These are phyloP conservation scores for Colletes latitarsis DNA, from an alignment of 1,140 invertebrate species.

Conservation along the genomic window DNA sequence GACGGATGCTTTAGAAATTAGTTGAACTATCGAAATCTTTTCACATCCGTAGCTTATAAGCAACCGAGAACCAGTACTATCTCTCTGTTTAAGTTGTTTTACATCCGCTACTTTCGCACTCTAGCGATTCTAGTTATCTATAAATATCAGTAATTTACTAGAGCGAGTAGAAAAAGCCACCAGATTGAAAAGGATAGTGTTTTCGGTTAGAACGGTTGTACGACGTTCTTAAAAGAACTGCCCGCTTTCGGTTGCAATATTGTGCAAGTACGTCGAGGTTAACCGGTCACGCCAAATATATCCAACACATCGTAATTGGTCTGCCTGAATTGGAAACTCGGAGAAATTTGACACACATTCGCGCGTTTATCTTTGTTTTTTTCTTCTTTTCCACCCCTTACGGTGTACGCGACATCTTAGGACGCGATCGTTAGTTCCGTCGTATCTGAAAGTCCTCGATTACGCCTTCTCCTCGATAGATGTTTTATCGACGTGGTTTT, in stretches of 20 bases:
- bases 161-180: no score
- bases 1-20: no score
- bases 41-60: no score
- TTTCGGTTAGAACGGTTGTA: not conserved
- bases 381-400: not conserved
- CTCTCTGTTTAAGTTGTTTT: no score
- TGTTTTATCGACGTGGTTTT: not conserved
- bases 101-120: no score
- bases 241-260: slow-evolving; percentile 28
- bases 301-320: slow-evolving; percentile 40
- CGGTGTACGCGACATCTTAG: not conserved
- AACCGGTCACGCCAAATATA: slow-evolving; percentile 57
- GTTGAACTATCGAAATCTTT: no score
- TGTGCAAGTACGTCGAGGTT: slow-evolving; percentile 36
- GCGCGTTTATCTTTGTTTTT: not conserved
- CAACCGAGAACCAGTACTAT: no score
- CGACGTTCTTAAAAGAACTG: slow-evolving; percentile 5
- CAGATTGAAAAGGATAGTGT: not conserved
- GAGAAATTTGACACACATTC: slow-evolving; percentile 57
- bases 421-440: not conserved
- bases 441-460: not conserved
- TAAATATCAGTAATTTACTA: no score
- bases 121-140: no score
- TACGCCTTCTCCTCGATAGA: not conserved
- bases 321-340: slow-evolving; percentile 20